These are phyloP conservation scores for Orthonyx spaldingii DNA, from an alignment of 2,113 vertebrate species.

Conservation along the genomic window DNA sequence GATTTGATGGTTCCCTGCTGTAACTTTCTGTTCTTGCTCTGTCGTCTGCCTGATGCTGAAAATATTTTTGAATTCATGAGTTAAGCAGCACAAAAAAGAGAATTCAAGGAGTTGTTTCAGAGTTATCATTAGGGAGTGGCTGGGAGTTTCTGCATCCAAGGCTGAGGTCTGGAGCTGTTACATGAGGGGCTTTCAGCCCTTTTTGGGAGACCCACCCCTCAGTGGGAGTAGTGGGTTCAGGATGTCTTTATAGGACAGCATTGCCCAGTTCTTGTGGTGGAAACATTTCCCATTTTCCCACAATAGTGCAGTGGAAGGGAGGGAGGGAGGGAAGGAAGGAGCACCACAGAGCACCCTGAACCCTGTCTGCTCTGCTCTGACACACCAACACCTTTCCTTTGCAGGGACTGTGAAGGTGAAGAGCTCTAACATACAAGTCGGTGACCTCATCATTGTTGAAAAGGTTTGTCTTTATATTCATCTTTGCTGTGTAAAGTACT, in stretches of 20 bases:
- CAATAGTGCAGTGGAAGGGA: neutral
- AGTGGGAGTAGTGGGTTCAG: neutral
- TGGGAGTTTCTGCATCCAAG: neutral
- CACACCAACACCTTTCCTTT: neutral
- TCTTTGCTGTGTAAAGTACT: neutral
- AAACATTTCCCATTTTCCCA: neutral
- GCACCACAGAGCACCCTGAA: neutral
- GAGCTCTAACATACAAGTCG: conserved; percentile 94
- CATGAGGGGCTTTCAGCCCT: neutral
- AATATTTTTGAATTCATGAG: neutral
- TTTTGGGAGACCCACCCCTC: neutral
- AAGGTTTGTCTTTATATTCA: conserved; percentile 79
- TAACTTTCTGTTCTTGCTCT: neutral
- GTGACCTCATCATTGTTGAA: conserved; percentile 96
- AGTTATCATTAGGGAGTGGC: neutral
- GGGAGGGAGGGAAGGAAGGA: neutral
- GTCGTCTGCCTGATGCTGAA: neutral
- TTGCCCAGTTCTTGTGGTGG: neutral
- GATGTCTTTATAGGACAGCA: neutral
- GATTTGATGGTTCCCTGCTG: neutral
- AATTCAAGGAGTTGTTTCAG: neutral
- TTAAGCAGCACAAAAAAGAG: neutral
- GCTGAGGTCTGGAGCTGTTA: neutral
- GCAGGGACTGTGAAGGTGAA: conserved; percentile 95
- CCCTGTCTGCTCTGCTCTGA: neutral